Percentiles rank a stretch among this genome's conserved stretches.
Evolutionary conservation across 2,888 invertebrate genomes (phyloP).

Genomic region (Dinocampus coccinellae): DNA sequence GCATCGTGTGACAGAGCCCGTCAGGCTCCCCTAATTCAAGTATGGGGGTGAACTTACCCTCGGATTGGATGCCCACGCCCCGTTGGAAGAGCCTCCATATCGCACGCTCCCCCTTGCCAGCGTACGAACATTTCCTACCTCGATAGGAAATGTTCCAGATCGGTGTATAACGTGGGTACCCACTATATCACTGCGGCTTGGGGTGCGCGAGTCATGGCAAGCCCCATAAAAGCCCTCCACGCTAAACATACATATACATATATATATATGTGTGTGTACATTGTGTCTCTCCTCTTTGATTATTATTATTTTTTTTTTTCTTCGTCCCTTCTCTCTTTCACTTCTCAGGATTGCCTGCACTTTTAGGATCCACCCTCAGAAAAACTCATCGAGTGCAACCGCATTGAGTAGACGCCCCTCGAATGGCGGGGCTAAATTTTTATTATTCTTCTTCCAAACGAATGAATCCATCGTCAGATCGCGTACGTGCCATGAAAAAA

Average conservation of each 20-base stretch:
- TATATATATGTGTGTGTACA: too few relatives aligned
- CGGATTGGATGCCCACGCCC: slow-evolving; percentile 50
- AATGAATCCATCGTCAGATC: slow-evolving; percentile 55
- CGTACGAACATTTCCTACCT: neutral
- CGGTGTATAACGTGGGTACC: slow-evolving; percentile 9
- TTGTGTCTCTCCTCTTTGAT: slow-evolving; percentile 43
- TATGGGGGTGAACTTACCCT: slow-evolving; percentile 36
- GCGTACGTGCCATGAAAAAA: slow-evolving; percentile 36
- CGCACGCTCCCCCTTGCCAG: slow-evolving; percentile 51
- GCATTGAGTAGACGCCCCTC: slow-evolving; percentile 65
- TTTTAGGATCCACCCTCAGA: slow-evolving; percentile 34
- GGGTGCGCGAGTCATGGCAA: slow-evolving; percentile 51
- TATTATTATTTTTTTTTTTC: slow-evolving; percentile 2
- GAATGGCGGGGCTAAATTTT: slow-evolving; percentile 67
- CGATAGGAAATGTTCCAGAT: neutral
- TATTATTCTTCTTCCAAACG: slow-evolving; percentile 66
- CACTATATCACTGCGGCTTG: slow-evolving; percentile 1
- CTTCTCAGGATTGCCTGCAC: slow-evolving; percentile 12
- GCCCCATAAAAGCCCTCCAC: slow-evolving; percentile 64
- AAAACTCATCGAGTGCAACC: slow-evolving; percentile 41
- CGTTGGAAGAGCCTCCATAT: slow-evolving; percentile 50
- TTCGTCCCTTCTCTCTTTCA: slow-evolving; percentile 3
- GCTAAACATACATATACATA: neutral
- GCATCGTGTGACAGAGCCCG: slow-evolving; percentile 39
- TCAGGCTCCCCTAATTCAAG: slow-evolving; percentile 10